These are phyloP conservation scores for Ericerus pela DNA, from an alignment of 1,140 invertebrate genomes.

Conservation along the genomic window DNA sequence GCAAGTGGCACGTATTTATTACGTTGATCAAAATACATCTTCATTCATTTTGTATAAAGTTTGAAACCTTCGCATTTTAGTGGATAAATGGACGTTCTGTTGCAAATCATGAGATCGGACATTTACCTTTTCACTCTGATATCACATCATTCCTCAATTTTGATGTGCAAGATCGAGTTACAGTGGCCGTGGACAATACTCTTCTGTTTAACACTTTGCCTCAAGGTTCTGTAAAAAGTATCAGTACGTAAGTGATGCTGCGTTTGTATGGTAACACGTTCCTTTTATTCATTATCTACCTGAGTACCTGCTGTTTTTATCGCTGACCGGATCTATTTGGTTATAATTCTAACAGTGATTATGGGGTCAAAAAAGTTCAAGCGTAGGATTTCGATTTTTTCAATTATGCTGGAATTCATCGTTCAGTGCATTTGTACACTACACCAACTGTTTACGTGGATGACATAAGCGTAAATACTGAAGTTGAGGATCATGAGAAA, in stretches of 20 bases:
- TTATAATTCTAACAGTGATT: slow-evolving; percentile 19
- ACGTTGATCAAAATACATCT: not conserved
- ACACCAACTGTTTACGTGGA: slow-evolving; percentile 68
- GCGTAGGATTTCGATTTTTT: slow-evolving; percentile 89
- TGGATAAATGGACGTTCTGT: slow-evolving; percentile 74
- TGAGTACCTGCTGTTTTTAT: not conserved
- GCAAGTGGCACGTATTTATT: slow-evolving; percentile 57
- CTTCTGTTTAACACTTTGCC: slow-evolving; percentile 65
- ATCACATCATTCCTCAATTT: slow-evolving; percentile 52
- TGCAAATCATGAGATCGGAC: slow-evolving; percentile 78
- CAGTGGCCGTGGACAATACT: slow-evolving; percentile 88
- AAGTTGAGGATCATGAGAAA: slow-evolving; percentile 33
- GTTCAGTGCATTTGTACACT: slow-evolving; percentile 74
- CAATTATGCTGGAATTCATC: slow-evolving; percentile 95
- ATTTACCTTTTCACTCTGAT: slow-evolving; percentile 83
- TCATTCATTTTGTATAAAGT: not conserved
- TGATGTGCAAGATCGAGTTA: slow-evolving; percentile 59
- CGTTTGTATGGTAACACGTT: not conserved
- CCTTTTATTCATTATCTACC: not conserved
- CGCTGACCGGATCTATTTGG: not conserved
- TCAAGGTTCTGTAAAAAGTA: slow-evolving; percentile 49
- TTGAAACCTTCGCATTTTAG: slow-evolving; percentile 34
- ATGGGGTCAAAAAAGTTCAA: slow-evolving; percentile 48
- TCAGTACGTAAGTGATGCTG: slow-evolving; percentile 23
- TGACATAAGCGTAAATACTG: slow-evolving; percentile 65